phyloP scores from a whole-genome alignment of 2,797 vertebrate genomes.

The Acanthurus leucopareius region DNA sequence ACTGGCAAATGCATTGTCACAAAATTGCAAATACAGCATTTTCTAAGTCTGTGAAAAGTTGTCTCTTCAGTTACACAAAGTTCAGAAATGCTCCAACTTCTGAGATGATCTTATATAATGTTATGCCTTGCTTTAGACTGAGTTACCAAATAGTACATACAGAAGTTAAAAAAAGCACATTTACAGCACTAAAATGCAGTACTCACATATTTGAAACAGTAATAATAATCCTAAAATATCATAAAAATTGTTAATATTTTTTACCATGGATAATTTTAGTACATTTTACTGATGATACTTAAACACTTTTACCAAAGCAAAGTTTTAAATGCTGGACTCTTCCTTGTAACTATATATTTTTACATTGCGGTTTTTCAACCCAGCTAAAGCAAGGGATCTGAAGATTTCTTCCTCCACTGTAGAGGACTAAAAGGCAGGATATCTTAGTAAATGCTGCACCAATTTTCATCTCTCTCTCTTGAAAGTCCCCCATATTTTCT shows the following conservation, averaged over 20 bases:
- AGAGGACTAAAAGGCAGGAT: neutral
- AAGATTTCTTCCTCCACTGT: neutral
- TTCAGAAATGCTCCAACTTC: neutral
- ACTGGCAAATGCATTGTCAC: neutral
- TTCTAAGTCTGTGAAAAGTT: neutral
- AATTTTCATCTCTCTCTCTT: neutral
- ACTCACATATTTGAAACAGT: neutral
- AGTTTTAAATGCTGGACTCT: too few species aligned
- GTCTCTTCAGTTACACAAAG: neutral
- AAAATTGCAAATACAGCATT: neutral
- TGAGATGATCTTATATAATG: neutral
- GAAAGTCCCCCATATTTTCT: neutral
- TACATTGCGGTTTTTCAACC: too few species aligned
- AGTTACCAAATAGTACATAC: neutral
- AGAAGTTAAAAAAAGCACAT: neutral
- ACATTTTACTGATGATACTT: neutral
- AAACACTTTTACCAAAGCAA: neutral
- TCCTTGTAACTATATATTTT: too few species aligned
- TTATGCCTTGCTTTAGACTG: neutral
- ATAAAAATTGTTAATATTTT: neutral
- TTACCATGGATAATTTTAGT: neutral
- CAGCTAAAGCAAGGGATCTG: too few species aligned
- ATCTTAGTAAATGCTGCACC: neutral
- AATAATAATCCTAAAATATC: neutral
- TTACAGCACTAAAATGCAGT: neutral